Percentiles rank a stretch among this genome's conserved stretches.
Evolutionary conservation across 2,113 vertebrate species (phyloP).

Genomic region (Eclectus roratus): DNA sequence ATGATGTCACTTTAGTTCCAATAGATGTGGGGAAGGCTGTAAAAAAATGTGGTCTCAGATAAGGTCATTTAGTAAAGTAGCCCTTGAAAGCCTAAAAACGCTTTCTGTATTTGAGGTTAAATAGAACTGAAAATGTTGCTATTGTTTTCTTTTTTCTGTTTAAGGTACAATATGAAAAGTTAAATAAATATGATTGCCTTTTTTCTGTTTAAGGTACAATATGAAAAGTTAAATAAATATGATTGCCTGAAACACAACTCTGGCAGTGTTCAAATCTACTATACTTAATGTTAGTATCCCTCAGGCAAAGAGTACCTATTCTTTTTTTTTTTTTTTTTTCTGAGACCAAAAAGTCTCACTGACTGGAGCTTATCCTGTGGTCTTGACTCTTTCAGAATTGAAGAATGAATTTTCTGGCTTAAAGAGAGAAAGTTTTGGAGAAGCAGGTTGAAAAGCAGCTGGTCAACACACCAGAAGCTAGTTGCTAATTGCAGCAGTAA

Average conservation of each 20-base stretch:
- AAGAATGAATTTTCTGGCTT: not conserved
- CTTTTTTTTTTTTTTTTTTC: not conserved
- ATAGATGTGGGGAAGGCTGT: not conserved
- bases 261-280: not conserved
- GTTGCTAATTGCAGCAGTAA: slow-evolving; percentile 58
- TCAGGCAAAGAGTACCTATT: not conserved
- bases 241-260: not conserved
- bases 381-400: not conserved
- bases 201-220: not conserved
- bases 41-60: not conserved
- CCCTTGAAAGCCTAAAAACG: not conserved
- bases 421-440: slow-evolving; percentile 28
- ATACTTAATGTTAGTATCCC: not conserved
- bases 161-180: not conserved
- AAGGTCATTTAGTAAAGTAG: not conserved
- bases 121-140: slow-evolving; percentile 20
- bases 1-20: not conserved
- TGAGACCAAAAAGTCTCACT: not conserved
- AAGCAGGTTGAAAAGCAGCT: slow-evolving; percentile 47
- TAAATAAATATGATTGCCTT: not conserved
- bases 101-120: slow-evolving; percentile 5
- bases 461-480: slow-evolving; percentile 46
- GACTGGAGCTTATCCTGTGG: not conserved
- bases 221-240: not conserved
- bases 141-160: not conserved